Percentiles rank a stretch among this genome's conserved stretches.
Conservation (phyloP, 1,140 invertebrate species). For the Fopius arisanus region DNA sequence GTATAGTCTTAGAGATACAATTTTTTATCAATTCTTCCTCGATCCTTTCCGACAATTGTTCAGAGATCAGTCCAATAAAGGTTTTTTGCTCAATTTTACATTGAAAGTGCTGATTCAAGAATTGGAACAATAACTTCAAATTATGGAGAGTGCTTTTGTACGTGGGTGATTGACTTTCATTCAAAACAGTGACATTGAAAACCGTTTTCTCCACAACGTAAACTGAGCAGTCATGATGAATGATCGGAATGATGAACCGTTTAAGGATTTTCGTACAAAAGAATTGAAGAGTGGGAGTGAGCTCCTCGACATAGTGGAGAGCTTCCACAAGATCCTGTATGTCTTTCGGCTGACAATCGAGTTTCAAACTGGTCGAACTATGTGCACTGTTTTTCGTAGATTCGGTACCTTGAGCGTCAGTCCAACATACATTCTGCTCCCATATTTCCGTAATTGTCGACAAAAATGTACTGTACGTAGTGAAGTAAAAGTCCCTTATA, state of each 20-base stretch:
- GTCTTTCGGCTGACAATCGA: constrained; percentile 56
- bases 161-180: constrained; percentile 58
- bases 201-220: constrained; percentile 52
- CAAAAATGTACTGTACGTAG: constrained; percentile 56
- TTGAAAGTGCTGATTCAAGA: constrained; percentile 69
- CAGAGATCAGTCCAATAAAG: constrained; percentile 71
- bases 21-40: constrained; percentile 74
- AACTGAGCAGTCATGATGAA: constrained; percentile 65
- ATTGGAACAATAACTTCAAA: constrained; percentile 69
- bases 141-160: constrained; percentile 71
- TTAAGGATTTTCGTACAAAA: constrained; percentile 66
- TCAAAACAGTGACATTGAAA: constrained; percentile 62
- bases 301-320: constrained; percentile 60
- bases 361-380: constrained; percentile 42
- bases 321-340: constrained; percentile 63
- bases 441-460: constrained; percentile 62
- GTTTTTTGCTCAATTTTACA: constrained; percentile 63
- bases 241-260: constrained; percentile 66
- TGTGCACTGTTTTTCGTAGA: constrained; percentile 21
- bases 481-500: constrained; percentile 56
- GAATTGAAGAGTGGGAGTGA: constrained; percentile 60
- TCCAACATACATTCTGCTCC: constrained; percentile 60
- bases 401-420: constrained; percentile 34
- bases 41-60: constrained; percentile 70
- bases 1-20: constrained; percentile 79